A percentile compares a stretch with the other conserved stretches of the same genome.
phyloP scores from a whole-genome alignment of 2,888 invertebrate species.

The Synergus gifuensis region DNA sequence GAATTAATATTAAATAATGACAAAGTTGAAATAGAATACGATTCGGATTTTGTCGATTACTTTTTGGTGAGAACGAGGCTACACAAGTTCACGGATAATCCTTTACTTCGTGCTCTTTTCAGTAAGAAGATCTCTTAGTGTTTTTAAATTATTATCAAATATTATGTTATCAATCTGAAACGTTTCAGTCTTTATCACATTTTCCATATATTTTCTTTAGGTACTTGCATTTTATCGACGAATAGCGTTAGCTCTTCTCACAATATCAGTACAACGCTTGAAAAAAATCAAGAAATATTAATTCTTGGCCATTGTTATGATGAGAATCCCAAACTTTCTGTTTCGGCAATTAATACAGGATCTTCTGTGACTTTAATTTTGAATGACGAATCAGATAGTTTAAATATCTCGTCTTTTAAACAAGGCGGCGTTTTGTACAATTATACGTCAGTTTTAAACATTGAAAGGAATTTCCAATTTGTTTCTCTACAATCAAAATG shows the following conservation, averaged over 20 bases:
- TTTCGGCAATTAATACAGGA: conserved; percentile 63
- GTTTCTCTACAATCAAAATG: conserved; percentile 68
- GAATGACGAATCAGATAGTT: conserved; percentile 68
- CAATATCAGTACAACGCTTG: conserved; percentile 63
- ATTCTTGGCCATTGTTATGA: conserved; percentile 71
- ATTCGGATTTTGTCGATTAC: conserved; percentile 66
- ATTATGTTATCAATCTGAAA: not conserved
- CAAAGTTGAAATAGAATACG: conserved; percentile 62
- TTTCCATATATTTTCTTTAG: conserved; percentile 53
- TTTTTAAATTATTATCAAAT: not conserved
- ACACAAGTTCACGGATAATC: conserved; percentile 70
- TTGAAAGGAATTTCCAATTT: conserved; percentile 68
- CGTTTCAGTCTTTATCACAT: not conserved
- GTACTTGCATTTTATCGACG: conserved; percentile 68
- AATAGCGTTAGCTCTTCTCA: conserved; percentile 65
- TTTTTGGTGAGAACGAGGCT: conserved; percentile 69
- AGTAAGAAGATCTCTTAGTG: conserved; percentile 61
- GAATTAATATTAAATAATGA: conserved; percentile 66
- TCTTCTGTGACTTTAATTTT: conserved; percentile 64
- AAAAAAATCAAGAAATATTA: conserved; percentile 64
- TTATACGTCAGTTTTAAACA: conserved; percentile 62
- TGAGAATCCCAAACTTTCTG: conserved; percentile 69
- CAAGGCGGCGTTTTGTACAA: conserved; percentile 67
- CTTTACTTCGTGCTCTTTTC: conserved; percentile 65
- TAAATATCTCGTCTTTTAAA: conserved; percentile 65